Base-by-base conservation (phyloP, 2,113 vertebrate genomes). In the Nothocercus nigrocapillus region DNA sequence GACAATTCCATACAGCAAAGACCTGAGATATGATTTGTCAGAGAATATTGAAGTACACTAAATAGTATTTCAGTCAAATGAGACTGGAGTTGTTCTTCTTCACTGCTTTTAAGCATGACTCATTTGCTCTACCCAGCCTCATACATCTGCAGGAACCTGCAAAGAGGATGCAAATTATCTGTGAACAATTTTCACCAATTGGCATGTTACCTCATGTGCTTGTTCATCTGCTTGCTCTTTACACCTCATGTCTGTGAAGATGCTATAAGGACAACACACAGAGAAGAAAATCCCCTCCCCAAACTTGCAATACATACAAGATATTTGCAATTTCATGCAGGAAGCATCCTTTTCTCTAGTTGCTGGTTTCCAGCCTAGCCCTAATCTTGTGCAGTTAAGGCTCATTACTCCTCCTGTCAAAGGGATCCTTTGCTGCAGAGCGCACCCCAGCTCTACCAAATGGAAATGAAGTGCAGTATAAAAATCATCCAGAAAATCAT, bases 261-360 rank as follows among this genome's bases (percentile, higher is more conserved):
- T 4, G 1, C 0, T 47, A 7, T 27, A 67, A 4, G 17, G 66
- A 36, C n/a, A 73, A n/a, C 1, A 2, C 25, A 40, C 5, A 74
- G 38, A 58, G 32, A 74, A 74, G 25, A 7, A 66, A 61, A 64
- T 1, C 75, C 32, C 44, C 32, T 59, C 2, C 9, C 4, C 22
- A 59, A 11, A 47, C 15, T 56, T 62, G 16, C 21, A 36, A 22
- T 4, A 30, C 3, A 4, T 6, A 2, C 63, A 19, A 27, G 21
- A 11, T 49, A 49, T 21, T 49, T 51, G 36, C 1, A 3, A 27
- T 54, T 70, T 87, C 42, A 76, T 5, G 22, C 62, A 67, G 25
- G 22, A 70, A 17, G 28, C 49, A 5, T 34, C 34, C 58, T 89
- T 61, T 28, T 7, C 8, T 67, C 67, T 10, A 81, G 6, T 62